Base-by-base conservation (phyloP, 2,888 invertebrate species). In the Drosophila flavopinicola region DNA sequence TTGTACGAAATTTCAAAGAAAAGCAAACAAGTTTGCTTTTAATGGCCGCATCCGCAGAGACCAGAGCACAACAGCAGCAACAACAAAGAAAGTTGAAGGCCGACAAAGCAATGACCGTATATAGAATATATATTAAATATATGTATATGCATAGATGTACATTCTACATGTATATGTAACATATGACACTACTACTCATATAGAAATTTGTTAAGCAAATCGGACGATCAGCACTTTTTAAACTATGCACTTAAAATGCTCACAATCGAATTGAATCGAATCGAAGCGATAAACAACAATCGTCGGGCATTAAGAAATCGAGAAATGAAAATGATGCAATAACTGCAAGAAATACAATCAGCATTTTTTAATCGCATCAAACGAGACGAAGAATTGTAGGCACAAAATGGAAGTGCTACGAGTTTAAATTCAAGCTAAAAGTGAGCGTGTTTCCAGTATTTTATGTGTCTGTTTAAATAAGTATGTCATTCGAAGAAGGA, bases 31-130 rank as follows among this genome's bases (percentile, higher is more conserved):
- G 80, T 80, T 80, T 84, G 64, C 61, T 78, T 20, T 20, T 83
- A 79, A 82, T 77, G 74, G 84, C 57, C 68, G 57, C 84, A 76
- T 79, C 69, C 77, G 64, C 57, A 63, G 77, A 66, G 80, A 60
- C 58, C 76, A 61, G 59, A 72, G 51, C 60, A 67, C 24, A 52
- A 25, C 41, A 58, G 35, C 32, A 64, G 38, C 45, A 60, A 49
- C 61, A 75, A 85, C 80, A 86, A 84, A 80, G 85, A 79, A 84
- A 87, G 88, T 87, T 87, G 85, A 85, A 85, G 85, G 85, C 75
- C 78, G 70, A 48, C 65, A 61, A 78, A 60, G 48, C 87, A 78
- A 80, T 84, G 88, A 87, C 86, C 85, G 79, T 79, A 66, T 80
- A 79, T 79, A 79, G 64, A 78, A 66, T 68, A 76, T 78, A 83